These are phyloP conservation scores for Acrobasis consociella DNA, from an alignment of 2,888 invertebrate genomes.

Conservation along the genomic window DNA sequence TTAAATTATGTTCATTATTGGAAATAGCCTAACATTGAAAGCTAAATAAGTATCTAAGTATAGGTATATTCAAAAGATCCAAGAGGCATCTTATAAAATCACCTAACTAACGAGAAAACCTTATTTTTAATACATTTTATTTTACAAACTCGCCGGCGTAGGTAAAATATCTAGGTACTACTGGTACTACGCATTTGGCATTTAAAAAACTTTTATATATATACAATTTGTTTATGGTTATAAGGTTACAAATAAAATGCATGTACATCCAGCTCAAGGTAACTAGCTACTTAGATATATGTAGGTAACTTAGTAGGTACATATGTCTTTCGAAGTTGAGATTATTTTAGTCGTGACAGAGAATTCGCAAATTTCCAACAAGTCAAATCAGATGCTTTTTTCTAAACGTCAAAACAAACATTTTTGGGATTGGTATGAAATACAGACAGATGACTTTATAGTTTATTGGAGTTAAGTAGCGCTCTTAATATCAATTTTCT, in stretches of 20 bases:
- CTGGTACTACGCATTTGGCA: conserved; percentile 9
- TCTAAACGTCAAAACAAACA: too few relatives aligned
- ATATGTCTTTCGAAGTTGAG: too few relatives aligned
- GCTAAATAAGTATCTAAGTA: conserved; percentile 8
- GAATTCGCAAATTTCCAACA: too few relatives aligned
- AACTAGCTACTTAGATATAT: too few relatives aligned
- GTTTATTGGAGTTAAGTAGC: too few relatives aligned
- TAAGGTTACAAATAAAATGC: background rate
- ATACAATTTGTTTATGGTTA: background rate
- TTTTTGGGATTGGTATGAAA: too few relatives aligned
- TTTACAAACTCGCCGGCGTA: conserved; percentile 37
- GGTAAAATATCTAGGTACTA: background rate
- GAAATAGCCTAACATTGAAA: conserved; percentile 22
- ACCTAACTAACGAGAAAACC: conserved; percentile 22
- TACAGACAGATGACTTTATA: too few relatives aligned
- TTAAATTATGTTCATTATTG: conserved; percentile 9
- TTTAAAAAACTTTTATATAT: background rate
- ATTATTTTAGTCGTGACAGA: too few relatives aligned
- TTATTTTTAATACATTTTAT: conserved; percentile 34
- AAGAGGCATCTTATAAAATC: conserved; percentile 20
- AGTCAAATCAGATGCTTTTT: too few relatives aligned
- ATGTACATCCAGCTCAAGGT: background rate
- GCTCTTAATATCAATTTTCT: too few relatives aligned
- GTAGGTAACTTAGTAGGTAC: too few relatives aligned
- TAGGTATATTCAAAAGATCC: conserved; percentile 11